Conservation (phyloP, 2,797 vertebrate genomes). For the Carduelis carduelis region DNA sequence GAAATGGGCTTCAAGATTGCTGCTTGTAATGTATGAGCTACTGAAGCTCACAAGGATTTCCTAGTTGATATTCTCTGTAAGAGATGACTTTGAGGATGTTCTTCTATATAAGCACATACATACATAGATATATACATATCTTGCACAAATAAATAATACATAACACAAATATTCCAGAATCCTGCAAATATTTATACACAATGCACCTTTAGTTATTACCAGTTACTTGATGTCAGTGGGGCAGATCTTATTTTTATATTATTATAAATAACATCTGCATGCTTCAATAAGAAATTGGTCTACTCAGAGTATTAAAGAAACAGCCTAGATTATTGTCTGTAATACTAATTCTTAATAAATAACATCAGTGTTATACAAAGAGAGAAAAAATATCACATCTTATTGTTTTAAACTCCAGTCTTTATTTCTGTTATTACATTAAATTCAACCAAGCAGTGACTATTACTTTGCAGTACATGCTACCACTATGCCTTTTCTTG, state of each 20-base stretch:
- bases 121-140: not conserved
- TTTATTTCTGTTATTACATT: not conserved
- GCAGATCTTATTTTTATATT: not conserved
- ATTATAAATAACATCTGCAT: not conserved
- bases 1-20: not conserved
- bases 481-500: not conserved
- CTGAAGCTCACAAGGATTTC: not conserved
- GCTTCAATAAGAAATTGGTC: not conserved
- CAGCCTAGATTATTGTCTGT: not conserved
- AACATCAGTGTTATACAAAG: not conserved
- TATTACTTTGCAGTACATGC: not conserved
- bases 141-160: not conserved
- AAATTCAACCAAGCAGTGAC: not conserved
- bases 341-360: not conserved
- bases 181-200: not conserved
- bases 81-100: not conserved
- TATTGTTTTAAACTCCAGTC: not conserved
- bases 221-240: not conserved
- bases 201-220: not conserved
- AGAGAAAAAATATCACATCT: not conserved
- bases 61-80: not conserved
- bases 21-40: not conserved
- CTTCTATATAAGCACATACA: not conserved
- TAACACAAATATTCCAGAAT: not conserved
- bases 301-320: not conserved